Base-by-base conservation (phyloP, 2,888 invertebrate species). In the Meiosimyza platycephala region DNA sequence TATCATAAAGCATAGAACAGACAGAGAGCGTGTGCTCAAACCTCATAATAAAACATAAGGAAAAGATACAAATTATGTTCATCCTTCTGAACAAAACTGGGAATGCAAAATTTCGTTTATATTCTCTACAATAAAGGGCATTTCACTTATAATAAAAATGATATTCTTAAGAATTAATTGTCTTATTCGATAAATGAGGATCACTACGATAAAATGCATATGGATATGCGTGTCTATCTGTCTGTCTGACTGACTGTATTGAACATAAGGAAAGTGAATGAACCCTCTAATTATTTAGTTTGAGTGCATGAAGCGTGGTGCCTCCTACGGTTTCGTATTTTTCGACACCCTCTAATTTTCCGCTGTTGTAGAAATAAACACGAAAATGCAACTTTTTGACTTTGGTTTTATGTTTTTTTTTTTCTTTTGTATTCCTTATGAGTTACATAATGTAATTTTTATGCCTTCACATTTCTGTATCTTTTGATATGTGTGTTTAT, bases 261-360 rank as follows among this genome's bases (percentile, higher is more conserved):
- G 22, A 57, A 28, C 57, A 28, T 57, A 28, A 3, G 60, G 33
- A 33, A 62, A 62, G 33, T 62, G 40, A 62, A 62, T 62, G 60
- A 62, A 62, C 60, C 60, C 60, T 62, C 60, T 62, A 62, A 62
- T 62, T 62, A 62, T 62, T 62, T 40, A 40, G 40, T 40, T 62
- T n/a, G 60, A 40, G n/a, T 62, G 60, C 60, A 62, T 40, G 16
- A 33, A 33, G 40, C 40, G 16, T 62, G 60, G 47, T 62, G 40
- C 33, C 57, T 57, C 28, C 57, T 57, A 57, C 28, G 57, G 57
- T 57, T 28, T 57, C 28, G 18, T 12, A 7, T 33, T 62, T 6
- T 16, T 62, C 47, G 60, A 62, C n/a, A 62, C 60, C 40, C 60
- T 62, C 60, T 47, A 62, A 62, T 40, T 62, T 63, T 40, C 63